Base-by-base conservation (phyloP, 2,888 invertebrate genomes). In the Sinopyrophorus schimmeli region DNA sequence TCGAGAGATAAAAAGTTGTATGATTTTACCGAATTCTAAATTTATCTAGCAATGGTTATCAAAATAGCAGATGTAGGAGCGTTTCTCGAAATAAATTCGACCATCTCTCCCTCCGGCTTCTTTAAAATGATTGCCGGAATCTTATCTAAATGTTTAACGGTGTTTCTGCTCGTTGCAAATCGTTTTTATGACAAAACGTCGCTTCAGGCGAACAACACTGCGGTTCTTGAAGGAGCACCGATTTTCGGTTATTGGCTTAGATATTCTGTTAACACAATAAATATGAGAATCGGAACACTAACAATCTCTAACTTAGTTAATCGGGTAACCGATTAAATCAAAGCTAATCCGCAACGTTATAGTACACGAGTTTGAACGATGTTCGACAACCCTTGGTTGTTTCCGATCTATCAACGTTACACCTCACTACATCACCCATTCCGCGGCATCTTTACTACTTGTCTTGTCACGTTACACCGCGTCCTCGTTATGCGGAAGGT, bases 321-420 rank as follows among this genome's bases (percentile, higher is more conserved):
- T 50, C 50, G 41, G 27, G 38, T 49, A 20, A 47, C 57, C 57
- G 63, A 66, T 62, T 64, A 63, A 61, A 61, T 59, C 62, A 58
- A 55, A 57, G 59, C 60, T 63, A 63, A 61, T 58, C 62, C 63
- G 61, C 61, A 62, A 58, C 60, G 55, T 57, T 59, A 55, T 57
- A 53, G 47, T 60, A 65, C 62, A 63, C 56, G 63, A 58, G 61
- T 60, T 61, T 39, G 58, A 62, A 57, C 53, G 60, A 60, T 62
- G 59, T 58, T 61, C 61, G 58, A 60, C 65, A 63, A 63, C 57
- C 54, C 56, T 54, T 55, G 57, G 61, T 58, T 51, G 59, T 49
- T 47, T 57, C 58, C 64, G 61, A 65, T 66, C 64, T 66, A 65
- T 67, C 66, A 66, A 63, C 64, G 63, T 64, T 61, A 59, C 58